Base-by-base conservation (phyloP, 2,797 vertebrate genomes). In the Scolopax rusticola region DNA sequence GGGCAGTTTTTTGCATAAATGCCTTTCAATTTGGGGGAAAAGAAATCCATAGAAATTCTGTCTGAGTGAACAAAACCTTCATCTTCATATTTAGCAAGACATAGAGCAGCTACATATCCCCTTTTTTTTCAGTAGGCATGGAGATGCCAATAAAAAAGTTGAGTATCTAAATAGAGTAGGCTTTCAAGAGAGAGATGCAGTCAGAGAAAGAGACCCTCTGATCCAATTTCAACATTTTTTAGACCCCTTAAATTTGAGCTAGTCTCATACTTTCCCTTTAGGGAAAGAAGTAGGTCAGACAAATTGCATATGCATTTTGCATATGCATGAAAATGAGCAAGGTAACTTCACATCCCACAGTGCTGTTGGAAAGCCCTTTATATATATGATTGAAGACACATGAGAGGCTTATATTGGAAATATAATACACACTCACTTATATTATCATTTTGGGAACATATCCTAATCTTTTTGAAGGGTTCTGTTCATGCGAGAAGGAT, bases 231-330 rank as follows among this genome's bases (percentile, higher is more conserved):
- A 47, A 18, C 3, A 19, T 32, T 65, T 70, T 71, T 81, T 69
- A 86, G 33, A 75, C 12, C 5, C 4, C 12, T 91, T 69, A 73
- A 73, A 79, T 93, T 78, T 78, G 33, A 94, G 9, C 11, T 86
- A 75, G 8, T 53, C 38, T 86, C 41, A 36, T 56, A 21, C 4
- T 60, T 84, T 68, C 57, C 28, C 20, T 75, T 90, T 77, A 86
- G 38, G 24, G 27, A 81, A 95, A 91, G 57, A 95, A 95, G 86
- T 65, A 94, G 68, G 69, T 91, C 79, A 95, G 71, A 85, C 5
- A 84, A 88, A 74, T 81, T 65, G 50, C 17, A 51, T 85, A 32
- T 32, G 68, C 38, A 73, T 81, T 84, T 89, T 91, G 28, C 80
- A 93, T 86, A 93, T 56, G 30, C 24, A 86, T 78, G 69, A 81